Percentiles rank a stretch among this genome's conserved stretches.
These are phyloP conservation scores for Trachymyrmex cornetzi DNA, from an alignment of 1,140 invertebrate species.

Conservation along the genomic window DNA sequence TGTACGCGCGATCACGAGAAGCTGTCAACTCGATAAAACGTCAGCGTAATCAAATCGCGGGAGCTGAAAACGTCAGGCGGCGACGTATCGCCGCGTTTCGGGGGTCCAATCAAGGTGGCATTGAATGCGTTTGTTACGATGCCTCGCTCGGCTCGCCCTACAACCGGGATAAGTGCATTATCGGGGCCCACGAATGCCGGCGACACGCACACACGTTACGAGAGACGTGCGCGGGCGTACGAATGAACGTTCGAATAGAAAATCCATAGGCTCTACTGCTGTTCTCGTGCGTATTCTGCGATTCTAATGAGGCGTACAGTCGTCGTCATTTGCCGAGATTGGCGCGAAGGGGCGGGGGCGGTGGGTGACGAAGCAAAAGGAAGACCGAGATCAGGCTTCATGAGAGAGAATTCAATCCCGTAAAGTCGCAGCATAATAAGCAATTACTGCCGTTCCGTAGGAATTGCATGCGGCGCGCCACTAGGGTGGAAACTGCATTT, in stretches of 20 bases:
- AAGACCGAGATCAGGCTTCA: conserved; percentile 28
- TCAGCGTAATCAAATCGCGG: conserved; percentile 68
- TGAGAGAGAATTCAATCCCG: conserved; percentile 45
- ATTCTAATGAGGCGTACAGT: conserved; percentile 69
- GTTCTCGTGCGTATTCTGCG: conserved; percentile 61
- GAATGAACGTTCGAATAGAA: conserved; percentile 65
- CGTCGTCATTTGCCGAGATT: conserved; percentile 64
- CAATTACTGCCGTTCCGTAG: conserved; percentile 53
- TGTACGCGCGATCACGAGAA: conserved; percentile 43
- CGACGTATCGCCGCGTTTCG: conserved; percentile 77
- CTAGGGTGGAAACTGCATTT: conserved; percentile 46
- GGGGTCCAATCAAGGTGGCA: conserved; percentile 80
- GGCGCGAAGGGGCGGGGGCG: conserved; percentile 7
- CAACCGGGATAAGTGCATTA: conserved; percentile 77
- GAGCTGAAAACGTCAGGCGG: conserved; percentile 67
- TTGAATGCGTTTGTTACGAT: conserved; percentile 81
- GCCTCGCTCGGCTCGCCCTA: conserved; percentile 56
- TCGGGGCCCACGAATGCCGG: conserved; percentile 67
- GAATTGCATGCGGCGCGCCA: conserved; percentile 40
- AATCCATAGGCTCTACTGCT: conserved; percentile 57
- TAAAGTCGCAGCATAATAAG: conserved; percentile 63
- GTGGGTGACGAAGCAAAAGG: conserved; percentile 14
- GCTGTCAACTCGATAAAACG: conserved; percentile 61
- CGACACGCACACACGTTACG: conserved; percentile 67
- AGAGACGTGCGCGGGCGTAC: conserved; percentile 64